Percentiles rank a stretch among this genome's conserved stretches.
Conservation (phyloP, 2,113 vertebrate genomes). For the Ranitomeya imitator region DNA sequence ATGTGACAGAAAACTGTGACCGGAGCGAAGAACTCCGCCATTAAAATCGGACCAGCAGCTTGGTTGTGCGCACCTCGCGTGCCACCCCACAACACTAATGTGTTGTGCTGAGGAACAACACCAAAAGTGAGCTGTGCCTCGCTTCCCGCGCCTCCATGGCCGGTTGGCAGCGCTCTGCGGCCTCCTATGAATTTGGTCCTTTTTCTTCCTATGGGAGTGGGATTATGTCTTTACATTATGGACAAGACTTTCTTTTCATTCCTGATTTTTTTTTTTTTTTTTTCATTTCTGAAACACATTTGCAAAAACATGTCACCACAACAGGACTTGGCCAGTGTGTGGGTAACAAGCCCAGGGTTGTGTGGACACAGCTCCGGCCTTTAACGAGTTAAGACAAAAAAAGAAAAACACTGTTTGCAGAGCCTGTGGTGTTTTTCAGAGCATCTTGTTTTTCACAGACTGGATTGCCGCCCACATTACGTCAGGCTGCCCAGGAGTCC, state of each 20-base stretch:
- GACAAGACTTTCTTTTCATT: background rate
- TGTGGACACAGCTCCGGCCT: background rate
- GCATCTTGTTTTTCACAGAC: constrained; percentile 54
- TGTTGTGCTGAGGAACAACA: background rate
- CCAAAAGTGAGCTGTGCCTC: too few relatives aligned
- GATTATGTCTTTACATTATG: background rate
- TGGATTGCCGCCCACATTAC: constrained; percentile 42
- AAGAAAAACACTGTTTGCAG: constrained; percentile 39
- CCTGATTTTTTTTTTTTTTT: background rate
- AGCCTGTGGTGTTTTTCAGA: constrained; percentile 55
- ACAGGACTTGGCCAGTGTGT: background rate
- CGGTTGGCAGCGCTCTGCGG: background rate
- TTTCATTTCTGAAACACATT: background rate
- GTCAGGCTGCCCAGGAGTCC: background rate
- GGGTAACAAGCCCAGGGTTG: background rate
- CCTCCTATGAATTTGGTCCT: background rate
- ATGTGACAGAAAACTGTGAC: background rate
- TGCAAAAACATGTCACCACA: background rate
- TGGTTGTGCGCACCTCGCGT: background rate
- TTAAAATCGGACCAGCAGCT: background rate
- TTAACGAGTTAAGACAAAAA: constrained; percentile 22
- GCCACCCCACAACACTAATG: background rate
- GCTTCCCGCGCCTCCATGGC: background rate
- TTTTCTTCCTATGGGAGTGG: background rate
- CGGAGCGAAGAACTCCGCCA: background rate